Base-by-base conservation (phyloP, 2,888 invertebrate species). In the Chymomyza amoena region DNA sequence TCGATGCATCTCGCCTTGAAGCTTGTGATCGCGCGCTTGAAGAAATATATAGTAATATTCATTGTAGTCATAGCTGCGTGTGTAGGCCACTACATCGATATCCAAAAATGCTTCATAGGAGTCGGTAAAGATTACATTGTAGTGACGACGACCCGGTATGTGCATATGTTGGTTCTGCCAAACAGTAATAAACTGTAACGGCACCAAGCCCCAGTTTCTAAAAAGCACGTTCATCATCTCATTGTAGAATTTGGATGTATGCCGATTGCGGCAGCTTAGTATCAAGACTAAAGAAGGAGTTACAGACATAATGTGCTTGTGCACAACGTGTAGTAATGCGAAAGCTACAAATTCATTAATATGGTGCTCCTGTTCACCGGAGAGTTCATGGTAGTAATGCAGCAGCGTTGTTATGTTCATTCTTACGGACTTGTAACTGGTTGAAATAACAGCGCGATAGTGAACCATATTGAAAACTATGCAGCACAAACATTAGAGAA, bases 31-130 rank as follows among this genome's bases (percentile, higher is more conserved):
- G 0, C 75, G 50, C 0, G 79, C 78, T 71, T 89, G 84, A 18
- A 90, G 72, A n/a, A 90, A 84, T 2, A 90, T 89, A 25, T 85
- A 87, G 36, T 90, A 90, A 65, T 78, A 81, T 62, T 90, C 90
- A 6, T 84, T 84, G 64, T 77, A 77, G 63, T 89, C 82, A 61
- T 86, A 85, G 4, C 80, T 76, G 4, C 65, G 45, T 5, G 86
- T 79, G 68, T 89, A 70, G 4, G 75, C 61, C 36, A 79, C 81
- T 52, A 87, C 75, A 32, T 89, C 81, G 20, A 86, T 78, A 16
- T 82, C 85, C 36, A 76, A 64, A 52, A 90, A 85, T n/a, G 90
- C 81, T 13, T 86, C 78, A 66, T 77, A 88, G 0, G 90, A 90
- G 63, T 90, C 90, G 1, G 86, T 78, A 56, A 89, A 89, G 54